Percentiles rank a stretch among this genome's conserved stretches.
Evolutionary conservation across 2,888 invertebrate species (phyloP).

Genomic region (Eledona agricola): DNA sequence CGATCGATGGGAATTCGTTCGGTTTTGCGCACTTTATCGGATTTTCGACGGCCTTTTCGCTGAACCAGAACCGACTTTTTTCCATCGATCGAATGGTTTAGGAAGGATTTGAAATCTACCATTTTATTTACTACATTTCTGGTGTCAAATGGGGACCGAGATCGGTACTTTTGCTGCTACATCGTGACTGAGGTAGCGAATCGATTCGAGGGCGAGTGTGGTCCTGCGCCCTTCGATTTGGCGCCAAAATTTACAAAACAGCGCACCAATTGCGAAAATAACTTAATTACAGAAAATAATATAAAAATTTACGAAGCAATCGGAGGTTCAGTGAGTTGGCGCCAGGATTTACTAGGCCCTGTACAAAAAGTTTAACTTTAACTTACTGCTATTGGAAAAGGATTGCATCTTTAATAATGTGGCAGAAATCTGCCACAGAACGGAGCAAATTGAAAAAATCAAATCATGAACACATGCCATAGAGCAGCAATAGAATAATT

Average conservation of each 20-base stretch:
- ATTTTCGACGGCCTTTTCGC: slow-evolving; percentile 37
- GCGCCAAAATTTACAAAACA: slow-evolving; percentile 13
- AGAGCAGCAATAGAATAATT: too few relatives aligned
- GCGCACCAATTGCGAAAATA: too few relatives aligned
- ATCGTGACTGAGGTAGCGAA: slow-evolving; percentile 20
- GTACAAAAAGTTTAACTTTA: too few relatives aligned
- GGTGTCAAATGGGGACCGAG: neutral
- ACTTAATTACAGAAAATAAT: too few relatives aligned
- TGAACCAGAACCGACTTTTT: slow-evolving; percentile 40
- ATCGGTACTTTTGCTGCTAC: slow-evolving; percentile 10
- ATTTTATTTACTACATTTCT: slow-evolving; percentile 39
- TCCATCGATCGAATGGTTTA: slow-evolving; percentile 43
- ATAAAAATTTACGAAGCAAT: too few relatives aligned
- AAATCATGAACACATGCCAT: too few relatives aligned
- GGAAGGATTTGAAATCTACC: slow-evolving; percentile 51
- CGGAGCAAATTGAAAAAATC: too few relatives aligned
- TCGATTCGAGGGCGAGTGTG: slow-evolving; percentile 9
- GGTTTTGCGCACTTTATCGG: slow-evolving; percentile 18
- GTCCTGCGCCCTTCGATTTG: slow-evolving; percentile 9
- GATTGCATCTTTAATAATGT: too few relatives aligned
- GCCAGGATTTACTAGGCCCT: too few relatives aligned
- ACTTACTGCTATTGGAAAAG: too few relatives aligned
- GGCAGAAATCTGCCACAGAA: too few relatives aligned
- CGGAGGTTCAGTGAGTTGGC: too few relatives aligned
- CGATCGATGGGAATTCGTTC: slow-evolving; percentile 5